Base-by-base conservation (phyloP, 2,797 vertebrate genomes). In the Ficedula albicollis region DNA sequence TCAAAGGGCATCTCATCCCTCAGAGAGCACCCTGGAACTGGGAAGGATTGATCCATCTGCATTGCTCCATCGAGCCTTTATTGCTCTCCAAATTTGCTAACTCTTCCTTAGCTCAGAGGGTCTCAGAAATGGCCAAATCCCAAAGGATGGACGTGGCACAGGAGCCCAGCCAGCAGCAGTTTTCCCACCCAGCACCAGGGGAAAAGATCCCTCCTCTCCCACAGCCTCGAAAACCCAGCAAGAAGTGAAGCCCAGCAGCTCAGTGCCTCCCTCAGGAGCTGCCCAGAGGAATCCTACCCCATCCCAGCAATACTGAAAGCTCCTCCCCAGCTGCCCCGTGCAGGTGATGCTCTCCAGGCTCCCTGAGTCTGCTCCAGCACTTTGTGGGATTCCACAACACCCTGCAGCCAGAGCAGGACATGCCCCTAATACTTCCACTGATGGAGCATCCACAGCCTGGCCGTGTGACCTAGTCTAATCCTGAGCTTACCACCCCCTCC, bases 101-200 rank as follows among this genome's bases (percentile, higher is more conserved):
- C 9, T 27, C n/a, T 20, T 11, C 26, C 64, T 44, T 49, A 67
- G 44, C 72, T 73, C 69, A 70, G 68, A 75, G 69, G 36, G 32
- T 38, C 62, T 83, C 81, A 56, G 22, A 82, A 87, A 67, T 43
- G 67, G 32, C 44, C n/a, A 62, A 78, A 60, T 2, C 41, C 41
- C 48, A 20, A 72, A 67, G 66, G 74, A 74, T 0, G 2, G 56
- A 32, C 0, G 0, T 9, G 64, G 32, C 59, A 39, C 30, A 44
- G 30, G 36, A 68, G 62, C n/a, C 90, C 63, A 34, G 13, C 64
- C 67, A 79, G 89, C n/a, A 72, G 63, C 64, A 87, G 54, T 26
- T 49, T 72, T 62, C 60, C 70, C 84, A 82, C 4, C 69, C 34
- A 49, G 48, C 55, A 38, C 30, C 26, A 62, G 32, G 8, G 26